Base-by-base conservation (phyloP, 2,888 invertebrate species). In the Timandra comae region DNA sequence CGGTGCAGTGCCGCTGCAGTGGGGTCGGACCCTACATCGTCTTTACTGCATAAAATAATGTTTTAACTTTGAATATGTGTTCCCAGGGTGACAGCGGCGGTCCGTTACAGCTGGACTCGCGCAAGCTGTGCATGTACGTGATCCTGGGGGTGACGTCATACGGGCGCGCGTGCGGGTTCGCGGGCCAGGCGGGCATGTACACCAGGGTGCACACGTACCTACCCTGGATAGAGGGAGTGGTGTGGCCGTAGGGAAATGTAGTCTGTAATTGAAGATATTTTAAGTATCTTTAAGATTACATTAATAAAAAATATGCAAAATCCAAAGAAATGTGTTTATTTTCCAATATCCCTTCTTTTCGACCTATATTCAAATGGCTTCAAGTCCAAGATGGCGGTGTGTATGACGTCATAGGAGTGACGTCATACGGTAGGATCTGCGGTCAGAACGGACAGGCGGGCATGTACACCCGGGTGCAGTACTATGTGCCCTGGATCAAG, bases 11-110 rank as follows among this genome's bases (percentile, higher is more conserved):
- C n/a, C n/a, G n/a, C n/a, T n/a, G n/a, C n/a, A n/a, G n/a, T n/a
- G n/a, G n/a, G n/a, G n/a, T n/a, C n/a, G n/a, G n/a, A n/a, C n/a
- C n/a, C n/a, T n/a, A n/a, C n/a, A n/a, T n/a, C n/a, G n/a, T n/a
- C n/a, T n/a, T n/a, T n/a, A n/a, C n/a, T n/a, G n/a, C n/a, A n/a
- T n/a, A n/a, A n/a, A n/a, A n/a, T n/a, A n/a, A n/a, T n/a, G n/a
- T n/a, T n/a, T n/a, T n/a, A n/a, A n/a, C n/a, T n/a, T n/a, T n/a
- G n/a, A n/a, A n/a, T n/a, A n/a, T n/a, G n/a, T n/a, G n/a, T n/a
- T n/a, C n/a, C 2, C 60, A 89, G 90, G 90, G 90, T 3, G 91
- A 91, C 70, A 90, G 89, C 37, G 91, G 91, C 3, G 90, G 91
- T 1, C 90, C 91, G 0, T 62, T 91, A 3, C 71, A 72, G 24